Conservation (phyloP, 2,797 vertebrate genomes). For the Taeniopygia guttata region DNA sequence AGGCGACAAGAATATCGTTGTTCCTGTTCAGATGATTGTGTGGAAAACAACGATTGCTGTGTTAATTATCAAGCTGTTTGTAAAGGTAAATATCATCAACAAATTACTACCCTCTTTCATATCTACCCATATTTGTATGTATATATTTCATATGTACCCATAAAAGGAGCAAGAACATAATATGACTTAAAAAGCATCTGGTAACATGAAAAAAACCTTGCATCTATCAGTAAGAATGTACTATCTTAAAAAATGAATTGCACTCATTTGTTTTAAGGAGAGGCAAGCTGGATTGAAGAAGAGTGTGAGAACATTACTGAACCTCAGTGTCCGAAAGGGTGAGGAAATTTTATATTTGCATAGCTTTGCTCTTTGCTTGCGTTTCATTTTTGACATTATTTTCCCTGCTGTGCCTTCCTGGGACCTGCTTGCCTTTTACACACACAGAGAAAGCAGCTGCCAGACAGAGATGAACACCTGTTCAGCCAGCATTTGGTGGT, state of each 20-base stretch:
- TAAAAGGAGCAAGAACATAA: neutral
- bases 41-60: constrained; percentile 74
- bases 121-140: neutral
- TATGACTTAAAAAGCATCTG: neutral
- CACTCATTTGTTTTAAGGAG: constrained; percentile 72
- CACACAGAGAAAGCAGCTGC: neutral
- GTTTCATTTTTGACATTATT: neutral
- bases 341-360: constrained; percentile 66
- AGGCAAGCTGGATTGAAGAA: constrained; percentile 81
- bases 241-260: constrained; percentile 33
- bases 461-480: neutral
- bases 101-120: neutral
- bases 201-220: neutral
- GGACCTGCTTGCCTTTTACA: neutral
- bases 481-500: neutral
- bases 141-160: neutral
- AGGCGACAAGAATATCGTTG: constrained; percentile 71
- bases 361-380: constrained; percentile 27
- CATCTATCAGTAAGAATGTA: neutral
- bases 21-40: constrained; percentile 80
- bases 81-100: constrained; percentile 64
- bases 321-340: constrained; percentile 88
- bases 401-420: neutral
- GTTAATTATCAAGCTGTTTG: constrained; percentile 75
- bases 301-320: constrained; percentile 74